Percentiles rank a stretch among this genome's conserved stretches.
Conservation (phyloP, 2,888 invertebrate genomes). For the Melanophora roralis region DNA sequence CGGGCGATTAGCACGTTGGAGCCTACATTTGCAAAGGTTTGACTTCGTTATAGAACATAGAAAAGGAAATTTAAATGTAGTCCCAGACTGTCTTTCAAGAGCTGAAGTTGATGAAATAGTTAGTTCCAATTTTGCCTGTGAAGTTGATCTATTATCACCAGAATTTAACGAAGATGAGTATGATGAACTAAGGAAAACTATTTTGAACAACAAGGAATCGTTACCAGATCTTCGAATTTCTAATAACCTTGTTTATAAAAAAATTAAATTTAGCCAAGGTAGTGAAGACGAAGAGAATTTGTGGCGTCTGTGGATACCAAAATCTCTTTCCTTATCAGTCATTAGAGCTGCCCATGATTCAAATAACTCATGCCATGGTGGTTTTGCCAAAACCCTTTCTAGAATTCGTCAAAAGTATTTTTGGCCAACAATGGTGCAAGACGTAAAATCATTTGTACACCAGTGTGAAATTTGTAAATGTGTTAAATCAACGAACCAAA, state of each 20-base stretch:
- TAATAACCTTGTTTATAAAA: neutral
- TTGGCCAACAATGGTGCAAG: neutral
- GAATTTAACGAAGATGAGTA: neutral
- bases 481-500: neutral
- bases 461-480: neutral
- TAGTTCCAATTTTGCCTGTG: too few relatives aligned
- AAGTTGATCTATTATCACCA: neutral
- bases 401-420: neutral
- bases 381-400: neutral
- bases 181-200: neutral
- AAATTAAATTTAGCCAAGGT: neutral
- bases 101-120: too few relatives aligned
- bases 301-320: neutral
- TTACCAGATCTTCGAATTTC: neutral
- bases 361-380: neutral
- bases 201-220: neutral
- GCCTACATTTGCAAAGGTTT: neutral
- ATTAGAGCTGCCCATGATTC: neutral
- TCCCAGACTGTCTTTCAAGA: too few relatives aligned
- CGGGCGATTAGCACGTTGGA: neutral
- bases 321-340: neutral
- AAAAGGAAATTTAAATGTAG: neutral
- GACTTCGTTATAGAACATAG: neutral
- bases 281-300: neutral
- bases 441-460: neutral